A percentile compares a stretch with the other conserved stretches of the same genome.
Conservation (phyloP, 2,888 invertebrate genomes). For the Listrodromus nycthemerus region DNA sequence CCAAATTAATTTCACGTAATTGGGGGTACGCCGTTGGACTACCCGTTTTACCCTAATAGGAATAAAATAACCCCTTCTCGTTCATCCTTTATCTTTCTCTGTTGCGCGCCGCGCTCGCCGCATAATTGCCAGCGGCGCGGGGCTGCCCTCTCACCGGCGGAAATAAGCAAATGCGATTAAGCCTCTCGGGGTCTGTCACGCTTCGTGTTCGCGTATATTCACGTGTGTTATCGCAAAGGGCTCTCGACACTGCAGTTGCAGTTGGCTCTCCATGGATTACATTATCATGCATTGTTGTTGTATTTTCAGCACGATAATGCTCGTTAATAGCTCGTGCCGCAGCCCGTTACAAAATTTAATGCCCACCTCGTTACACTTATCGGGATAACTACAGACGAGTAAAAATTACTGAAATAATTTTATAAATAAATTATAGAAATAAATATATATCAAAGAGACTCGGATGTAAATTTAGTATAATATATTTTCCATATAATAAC, state of each 20-base stretch:
- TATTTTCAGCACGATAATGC: slow-evolving; percentile 61
- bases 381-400: slow-evolving; percentile 35
- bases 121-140: slow-evolving; percentile 62
- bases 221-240: slow-evolving; percentile 54
- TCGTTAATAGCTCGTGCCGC: slow-evolving; percentile 61
- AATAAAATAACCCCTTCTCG: slow-evolving; percentile 83
- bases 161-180: slow-evolving; percentile 83
- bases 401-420: slow-evolving; percentile 45
- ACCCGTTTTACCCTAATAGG: slow-evolving; percentile 83
- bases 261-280: slow-evolving; percentile 42
- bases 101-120: slow-evolving; percentile 50
- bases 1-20: slow-evolving; percentile 84
- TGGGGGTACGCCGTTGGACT: slow-evolving; percentile 77
- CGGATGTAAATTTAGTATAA: slow-evolving; percentile 83
- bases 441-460: slow-evolving; percentile 18
- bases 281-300: slow-evolving; percentile 57
- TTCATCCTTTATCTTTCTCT: slow-evolving; percentile 40
- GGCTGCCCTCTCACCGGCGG: slow-evolving; percentile 72
- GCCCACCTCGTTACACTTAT: slow-evolving; percentile 53
- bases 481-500: slow-evolving; percentile 85
- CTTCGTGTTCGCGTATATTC: slow-evolving; percentile 74
- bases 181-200: slow-evolving; percentile 79
- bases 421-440: slow-evolving; percentile 33
- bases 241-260: slow-evolving; percentile 23
- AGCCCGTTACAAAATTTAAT: slow-evolving; percentile 44